Evolutionary conservation across 1,140 invertebrate genomes (phyloP).

Genomic region (Bombyx mori): DNA sequence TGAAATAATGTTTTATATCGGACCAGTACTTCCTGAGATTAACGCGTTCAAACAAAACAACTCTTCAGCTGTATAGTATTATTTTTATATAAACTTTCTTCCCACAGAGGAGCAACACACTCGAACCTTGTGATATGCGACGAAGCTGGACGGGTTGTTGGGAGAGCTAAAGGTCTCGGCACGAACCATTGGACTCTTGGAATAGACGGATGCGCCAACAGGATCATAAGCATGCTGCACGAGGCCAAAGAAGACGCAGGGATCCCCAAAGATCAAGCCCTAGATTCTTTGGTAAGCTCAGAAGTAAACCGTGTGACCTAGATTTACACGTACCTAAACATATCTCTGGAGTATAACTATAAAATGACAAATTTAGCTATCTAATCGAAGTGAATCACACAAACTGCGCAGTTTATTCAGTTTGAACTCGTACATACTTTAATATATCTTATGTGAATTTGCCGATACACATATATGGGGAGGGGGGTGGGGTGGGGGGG

Average conservation of each 20-base stretch:
- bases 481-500: no score
- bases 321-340: no score
- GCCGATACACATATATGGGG: no score
- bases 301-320: neutral
- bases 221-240: constrained; percentile 82
- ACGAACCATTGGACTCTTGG: constrained; percentile 92
- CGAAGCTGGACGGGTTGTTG: constrained; percentile 77
- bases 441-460: no score
- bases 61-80: constrained; percentile 7
- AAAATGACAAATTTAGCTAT: no score
- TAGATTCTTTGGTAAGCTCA: constrained; percentile 80
- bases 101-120: constrained; percentile 85
- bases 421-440: no score
- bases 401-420: no score
- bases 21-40: no score
- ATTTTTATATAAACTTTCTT: constrained; percentile 12
- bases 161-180: constrained; percentile 76
- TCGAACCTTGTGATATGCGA: constrained; percentile 84
- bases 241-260: constrained; percentile 78
- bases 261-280: constrained; percentile 72
- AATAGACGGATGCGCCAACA: constrained; percentile 80
- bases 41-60: no score
- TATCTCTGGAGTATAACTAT: no score
- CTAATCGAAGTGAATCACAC: no score
- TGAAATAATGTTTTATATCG: no score